These are phyloP conservation scores for Labrus mixtus DNA, from an alignment of 2,113 vertebrate genomes.

Conservation along the genomic window DNA sequence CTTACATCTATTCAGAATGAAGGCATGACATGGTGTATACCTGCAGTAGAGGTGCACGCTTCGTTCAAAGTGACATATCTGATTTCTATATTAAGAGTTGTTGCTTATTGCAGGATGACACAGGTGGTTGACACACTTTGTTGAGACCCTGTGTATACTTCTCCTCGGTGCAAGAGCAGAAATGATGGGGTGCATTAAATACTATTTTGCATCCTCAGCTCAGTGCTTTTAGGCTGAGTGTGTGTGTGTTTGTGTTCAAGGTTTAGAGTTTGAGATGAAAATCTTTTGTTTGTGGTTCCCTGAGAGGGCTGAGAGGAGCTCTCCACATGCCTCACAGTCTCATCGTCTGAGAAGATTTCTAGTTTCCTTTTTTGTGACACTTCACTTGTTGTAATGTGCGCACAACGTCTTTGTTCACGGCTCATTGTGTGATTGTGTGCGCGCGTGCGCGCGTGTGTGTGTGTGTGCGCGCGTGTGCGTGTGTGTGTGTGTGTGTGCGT, in stretches of 20 bases:
- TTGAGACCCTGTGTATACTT: conserved; percentile 22
- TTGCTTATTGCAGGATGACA: conserved; percentile 15
- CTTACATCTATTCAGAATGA: background rate
- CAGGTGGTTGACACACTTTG: background rate
- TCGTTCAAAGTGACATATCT: background rate
- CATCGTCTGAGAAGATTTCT: conserved; percentile 3
- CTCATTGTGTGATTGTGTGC: background rate
- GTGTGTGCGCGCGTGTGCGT: background rate
- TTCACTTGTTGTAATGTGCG: conserved; percentile 2
- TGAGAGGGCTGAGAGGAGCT: conserved; percentile 17
- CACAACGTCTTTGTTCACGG: background rate
- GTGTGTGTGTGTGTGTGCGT: background rate
- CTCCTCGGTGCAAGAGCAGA: conserved; percentile 1
- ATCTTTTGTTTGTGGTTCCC: conserved; percentile 41
- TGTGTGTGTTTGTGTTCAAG: conserved; percentile 8
- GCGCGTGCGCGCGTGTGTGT: background rate
- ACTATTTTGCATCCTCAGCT: conserved; percentile 11
- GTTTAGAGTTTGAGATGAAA: conserved; percentile 38
- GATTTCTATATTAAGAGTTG: background rate
- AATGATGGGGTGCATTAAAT: conserved; percentile 36
- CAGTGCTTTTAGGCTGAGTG: background rate
- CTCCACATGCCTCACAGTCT: conserved; percentile 25
- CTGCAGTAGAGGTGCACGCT: conserved; percentile 1
- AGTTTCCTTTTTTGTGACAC: conserved; percentile 17
- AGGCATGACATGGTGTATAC: background rate